Evolutionary conservation across 2,797 vertebrate species (phyloP), one percentile per base, ranked within the genome.

Genomic region (Cossypha niveicapilla): DNA sequence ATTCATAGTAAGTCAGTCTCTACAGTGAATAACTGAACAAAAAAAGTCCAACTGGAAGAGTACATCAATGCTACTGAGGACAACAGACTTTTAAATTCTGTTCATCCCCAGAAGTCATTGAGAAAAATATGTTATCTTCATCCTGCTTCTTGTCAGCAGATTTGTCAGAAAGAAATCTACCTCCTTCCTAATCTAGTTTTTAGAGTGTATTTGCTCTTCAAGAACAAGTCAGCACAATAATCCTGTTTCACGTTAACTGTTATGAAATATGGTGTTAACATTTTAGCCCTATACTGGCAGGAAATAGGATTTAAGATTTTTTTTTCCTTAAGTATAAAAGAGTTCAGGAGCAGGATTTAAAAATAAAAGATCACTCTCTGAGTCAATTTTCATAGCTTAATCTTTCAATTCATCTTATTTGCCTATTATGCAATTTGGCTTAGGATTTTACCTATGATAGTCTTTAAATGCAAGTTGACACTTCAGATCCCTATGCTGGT

Each of bases 141-240:
- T 89, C n/a, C 48, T 61, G 63, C 48, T 92, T 89, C 77, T 87
- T 91, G 71, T 89, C 58, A 79, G 54, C 7, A 6, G 65, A 85
- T 92, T 89, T 89, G 50, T 47, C 54, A 91, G 47, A 58, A 93
- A 63, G 78, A 94, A 93, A 80, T 74, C 65, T 51, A 74, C 88
- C 57, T 71, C 39, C 54, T 89, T 91, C 77, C n/a, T 51, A 71
- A 23, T 85, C 72, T 57, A 91, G 60, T 54, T 93, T 78, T 88
- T 24, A 93, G 58, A 88, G 61, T 32, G 32, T 54, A 74, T 87
- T 89, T 94, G 53, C 61, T 95, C 41, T 91, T 87, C 68, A 80
- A 89, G 86, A 94, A 87, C 84, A 92, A 96, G 78, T 90, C 80
- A 87, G 90, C 84, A 68, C 61, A 60, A 58, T 87, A 94, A 85